phyloP scores from a whole-genome alignment of 2,113 vertebrate species.

The Gasterosteus aculeatus region DNA sequence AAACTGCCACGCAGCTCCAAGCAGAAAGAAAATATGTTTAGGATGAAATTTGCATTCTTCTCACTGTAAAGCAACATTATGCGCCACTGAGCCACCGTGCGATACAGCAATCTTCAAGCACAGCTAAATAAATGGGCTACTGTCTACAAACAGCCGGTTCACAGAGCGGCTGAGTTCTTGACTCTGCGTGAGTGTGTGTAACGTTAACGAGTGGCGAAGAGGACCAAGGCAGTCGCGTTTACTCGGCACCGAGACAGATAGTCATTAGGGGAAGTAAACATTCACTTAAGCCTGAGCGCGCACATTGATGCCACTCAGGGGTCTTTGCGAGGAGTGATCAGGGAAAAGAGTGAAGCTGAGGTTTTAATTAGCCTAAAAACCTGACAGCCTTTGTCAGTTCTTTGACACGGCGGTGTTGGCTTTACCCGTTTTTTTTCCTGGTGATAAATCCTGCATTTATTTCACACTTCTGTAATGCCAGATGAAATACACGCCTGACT shows the following conservation, averaged over 20 bases:
- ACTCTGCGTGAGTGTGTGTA: conserved; percentile 35
- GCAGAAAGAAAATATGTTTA: neutral
- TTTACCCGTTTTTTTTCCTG: conserved; percentile 28
- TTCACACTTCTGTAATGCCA: conserved; percentile 14
- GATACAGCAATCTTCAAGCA: conserved; percentile 21
- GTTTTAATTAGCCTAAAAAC: conserved; percentile 80
- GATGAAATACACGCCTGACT: neutral
- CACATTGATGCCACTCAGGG: conserved; percentile 74
- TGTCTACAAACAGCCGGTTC: conserved; percentile 44
- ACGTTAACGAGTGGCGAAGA: conserved; percentile 42
- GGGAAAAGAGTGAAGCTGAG: conserved; percentile 70
- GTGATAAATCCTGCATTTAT: conserved; percentile 5
- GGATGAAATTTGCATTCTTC: neutral
- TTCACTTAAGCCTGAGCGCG: conserved; percentile 76
- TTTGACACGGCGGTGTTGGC: conserved; percentile 46
- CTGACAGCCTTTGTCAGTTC: conserved; percentile 74
- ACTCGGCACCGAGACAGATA: conserved; percentile 72
- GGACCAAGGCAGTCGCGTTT: conserved; percentile 57
- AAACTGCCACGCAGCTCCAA: neutral
- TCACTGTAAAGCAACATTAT: neutral
- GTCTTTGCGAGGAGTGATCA: conserved; percentile 74
- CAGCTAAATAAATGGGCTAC: conserved; percentile 32
- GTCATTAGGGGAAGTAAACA: conserved; percentile 82
- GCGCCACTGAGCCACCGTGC: neutral
- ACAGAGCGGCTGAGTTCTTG: conserved; percentile 35